These are phyloP conservation scores for Hybognathus amarus DNA, from an alignment of 2,797 vertebrate species.

Conservation along the genomic window DNA sequence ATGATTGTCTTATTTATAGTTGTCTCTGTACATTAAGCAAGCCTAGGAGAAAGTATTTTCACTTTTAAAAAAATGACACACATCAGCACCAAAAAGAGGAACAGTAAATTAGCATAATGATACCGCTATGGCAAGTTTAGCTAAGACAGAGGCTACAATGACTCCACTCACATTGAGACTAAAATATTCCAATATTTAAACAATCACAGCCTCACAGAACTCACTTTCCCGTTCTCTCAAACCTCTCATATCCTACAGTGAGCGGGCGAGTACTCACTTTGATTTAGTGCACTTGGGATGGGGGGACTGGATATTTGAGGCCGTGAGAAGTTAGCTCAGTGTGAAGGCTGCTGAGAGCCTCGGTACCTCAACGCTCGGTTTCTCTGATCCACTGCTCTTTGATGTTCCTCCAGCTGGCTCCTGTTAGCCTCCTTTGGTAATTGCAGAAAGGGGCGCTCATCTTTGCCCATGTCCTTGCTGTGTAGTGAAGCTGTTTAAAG, in stretches of 20 bases:
- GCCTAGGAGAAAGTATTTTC: constrained; percentile 9
- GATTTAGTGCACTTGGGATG: constrained; percentile 30
- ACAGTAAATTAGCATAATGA: background rate
- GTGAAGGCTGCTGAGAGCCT: constrained; percentile 37
- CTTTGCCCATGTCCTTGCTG: constrained; percentile 1
- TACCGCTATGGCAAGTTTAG: background rate
- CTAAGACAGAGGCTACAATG: constrained; percentile 14
- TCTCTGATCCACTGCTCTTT: constrained; percentile 54
- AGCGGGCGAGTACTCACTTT: constrained; percentile 13
- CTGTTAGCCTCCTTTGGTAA: constrained; percentile 54
- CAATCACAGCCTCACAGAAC: background rate
- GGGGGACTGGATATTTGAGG: constrained; percentile 36
- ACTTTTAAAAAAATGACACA: background rate
- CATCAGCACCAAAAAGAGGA: constrained; percentile 1
- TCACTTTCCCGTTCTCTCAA: constrained; percentile 19
- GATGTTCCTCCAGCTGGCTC: constrained; percentile 57
- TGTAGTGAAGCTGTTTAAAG: no score
- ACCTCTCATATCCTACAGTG: constrained; percentile 32
- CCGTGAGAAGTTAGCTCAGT: constrained; percentile 27
- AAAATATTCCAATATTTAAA: constrained; percentile 24
- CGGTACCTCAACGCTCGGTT: constrained; percentile 22
- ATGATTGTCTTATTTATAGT: background rate
- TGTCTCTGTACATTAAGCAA: background rate
- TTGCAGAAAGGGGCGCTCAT: constrained; percentile 41
- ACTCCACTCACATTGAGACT: background rate